A percentile compares a stretch with the other conserved stretches of the same genome.
Evolutionary conservation across 2,113 vertebrate species (phyloP).

Genomic region (Peromyscus californicus): DNA sequence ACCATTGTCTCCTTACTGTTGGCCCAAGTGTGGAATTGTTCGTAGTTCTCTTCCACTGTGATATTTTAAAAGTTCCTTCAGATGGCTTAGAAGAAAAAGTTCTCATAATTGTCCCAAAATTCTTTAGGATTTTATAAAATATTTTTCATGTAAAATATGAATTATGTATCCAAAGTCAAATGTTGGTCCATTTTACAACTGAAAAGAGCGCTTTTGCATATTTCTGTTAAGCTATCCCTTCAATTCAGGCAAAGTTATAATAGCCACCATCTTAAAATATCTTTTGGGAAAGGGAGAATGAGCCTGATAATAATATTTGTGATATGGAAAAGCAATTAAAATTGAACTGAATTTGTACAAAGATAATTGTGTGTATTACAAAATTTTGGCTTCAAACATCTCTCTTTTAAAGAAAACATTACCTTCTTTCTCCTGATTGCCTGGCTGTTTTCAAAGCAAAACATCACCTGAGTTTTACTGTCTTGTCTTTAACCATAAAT

Average conservation of each 20-base stretch:
- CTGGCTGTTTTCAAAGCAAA: conserved; percentile 48
- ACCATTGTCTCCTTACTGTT: not conserved
- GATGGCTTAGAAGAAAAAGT: conserved; percentile 26
- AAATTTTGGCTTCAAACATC: conserved; percentile 42
- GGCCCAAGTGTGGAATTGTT: not conserved
- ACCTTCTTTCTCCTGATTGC: conserved; percentile 32
- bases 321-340: conserved; percentile 32
- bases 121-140: not conserved
- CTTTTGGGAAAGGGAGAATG: not conserved
- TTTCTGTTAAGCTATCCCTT: conserved; percentile 32
- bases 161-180: conserved; percentile 51
- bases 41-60: not conserved
- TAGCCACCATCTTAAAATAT: not conserved
- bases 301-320: conserved; percentile 41
- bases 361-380: conserved; percentile 28
- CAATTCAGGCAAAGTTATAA: not conserved
- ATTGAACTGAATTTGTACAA: conserved; percentile 46
- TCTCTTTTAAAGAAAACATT: conserved; percentile 58
- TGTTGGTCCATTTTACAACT: conserved; percentile 52
- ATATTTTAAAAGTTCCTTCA: conserved; percentile 22
- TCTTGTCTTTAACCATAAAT: conserved; percentile 52
- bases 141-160: conserved; percentile 10
- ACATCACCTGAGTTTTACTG: not conserved
- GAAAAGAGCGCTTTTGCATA: not conserved
- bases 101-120: not conserved